Base-by-base conservation (phyloP, 2,888 invertebrate species). In the Zhuqinia jingwanae region DNA sequence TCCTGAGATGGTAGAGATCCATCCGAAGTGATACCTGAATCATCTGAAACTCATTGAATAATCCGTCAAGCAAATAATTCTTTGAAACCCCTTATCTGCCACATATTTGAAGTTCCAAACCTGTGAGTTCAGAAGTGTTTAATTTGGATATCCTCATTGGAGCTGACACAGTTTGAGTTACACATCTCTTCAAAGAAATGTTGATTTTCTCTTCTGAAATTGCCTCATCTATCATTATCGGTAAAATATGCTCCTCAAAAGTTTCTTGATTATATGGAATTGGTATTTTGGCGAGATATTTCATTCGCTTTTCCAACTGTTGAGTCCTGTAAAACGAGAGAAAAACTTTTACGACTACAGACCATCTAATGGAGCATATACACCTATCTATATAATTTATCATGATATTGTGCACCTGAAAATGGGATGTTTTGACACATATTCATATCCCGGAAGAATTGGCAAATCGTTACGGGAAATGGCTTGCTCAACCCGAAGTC, bases 391-490 rank as follows among this genome's bases (percentile, higher is more conserved):
- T n/a, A n/a, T n/a, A n/a, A n/a, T n/a, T n/a, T n/a, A n/a, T n/a
- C n/a, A n/a, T n/a, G n/a, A n/a, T n/a, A n/a, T n/a, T n/a, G n/a
- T n/a, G n/a, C 78, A 85, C 88, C 42, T 85, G 65, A 58, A 88
- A 30, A 82, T 22, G 11, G 88, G 88, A 60, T 78, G 42, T 22
- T 85, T 13, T 17, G 76, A 22, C 17, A 88, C 58, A 42, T 78
- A 22, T 30, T 80, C 80, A 30, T 68, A 85, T 45, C 79, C 88
- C 20, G 78, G 79, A 47, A 85, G 10, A 11, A 70, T n/a, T 30
- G 58, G 58, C 10, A 85, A 15, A 3, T 70, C 47, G 11, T 78
- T 78, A 15, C 45, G 58, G 0, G n/a, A n/a, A 50, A 85, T 79
- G 0, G 58, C 58, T 6, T 47, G 58, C 22, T 30, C 77, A n/a